Base-by-base conservation (phyloP, 2,797 vertebrate species). In the Saxicola maurus region DNA sequence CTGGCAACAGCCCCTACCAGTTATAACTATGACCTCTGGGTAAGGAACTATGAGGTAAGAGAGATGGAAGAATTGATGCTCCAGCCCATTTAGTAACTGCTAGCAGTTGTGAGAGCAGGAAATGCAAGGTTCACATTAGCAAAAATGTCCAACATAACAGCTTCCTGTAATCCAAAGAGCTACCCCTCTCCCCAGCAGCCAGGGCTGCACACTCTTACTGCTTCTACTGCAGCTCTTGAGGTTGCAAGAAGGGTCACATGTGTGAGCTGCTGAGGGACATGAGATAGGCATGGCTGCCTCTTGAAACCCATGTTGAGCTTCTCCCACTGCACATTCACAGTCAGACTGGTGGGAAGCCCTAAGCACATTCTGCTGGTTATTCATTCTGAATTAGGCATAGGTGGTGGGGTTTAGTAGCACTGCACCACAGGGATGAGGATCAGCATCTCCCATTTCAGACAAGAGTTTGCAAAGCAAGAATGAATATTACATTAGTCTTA, bases 261-360 rank as follows among this genome's bases (percentile, higher is more conserved):
- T 71, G 33, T 49, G 43, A 85, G 42, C 40, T 61, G 12, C 37
- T 61, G 23, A 28, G 28, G 42, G 55, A 40, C 2, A 2, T 5
- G 53, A 67, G 35, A 85, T 3, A 30, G 51, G 24, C 51, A 61
- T 0, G 0, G 59, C 28, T 46, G 27, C 13, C 57, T 71, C 42
- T 46, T 21, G 11, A 64, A 91, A 40, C 6, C 14, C 66, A 17
- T 2, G 8, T 0, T 56, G 28, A 81, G 57, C 57, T 49, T 64
- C 69, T 64, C 9, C 68, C 1, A 1, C n/a, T 24, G 38, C 55
- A 65, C 18, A 19, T 30, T 31, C 0, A 0, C 25, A 67, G 61
- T 17, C 33, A 46, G 37, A 52, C n/a, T 25, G 45, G 31, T 16
- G 19, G 31, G 30, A 65, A 55, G 27, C 53, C 65, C 65, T 7